Base-by-base conservation (phyloP, 1,140 invertebrate species). In the Plectrocnemia conspersa region DNA sequence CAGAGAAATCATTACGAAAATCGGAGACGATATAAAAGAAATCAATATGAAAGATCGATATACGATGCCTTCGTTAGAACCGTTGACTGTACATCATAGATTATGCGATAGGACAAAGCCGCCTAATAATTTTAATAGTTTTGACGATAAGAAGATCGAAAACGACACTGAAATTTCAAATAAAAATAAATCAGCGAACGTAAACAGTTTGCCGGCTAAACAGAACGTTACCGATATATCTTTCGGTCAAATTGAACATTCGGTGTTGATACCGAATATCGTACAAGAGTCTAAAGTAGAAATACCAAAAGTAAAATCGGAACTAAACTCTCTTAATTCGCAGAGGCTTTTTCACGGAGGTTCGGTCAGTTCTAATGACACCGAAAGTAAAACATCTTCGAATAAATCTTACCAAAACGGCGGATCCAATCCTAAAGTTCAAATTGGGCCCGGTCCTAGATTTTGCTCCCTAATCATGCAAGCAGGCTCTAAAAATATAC, bases 401-500 rank as follows among this genome's bases (percentile, higher is more conserved):
- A 58, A 52, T 19, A 57, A 55, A 47, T 61, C 59, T 5, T 56
- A 33, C 42, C 52, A 61, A n/a, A 56, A 61, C 16, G 42, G 52
- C 40, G 53, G 58, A 19, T 61, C 58, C 9, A 55, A 54, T 54
- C 22, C 68, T 21, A 74, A 71, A 32, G 71, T 68, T 35, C 71
- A 72, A 62, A 72, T 76, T 0, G 74, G 73, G 21, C 73, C 72
- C 6, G 83, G 83, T 6, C 83, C 86, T 0, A 75, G 85, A 52
- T 82, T 84, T 57, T 88, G 85, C 63, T 82, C 86, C 6, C 76
- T 88, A 58, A 72, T 83, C 21, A 75, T 88, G 47, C 85, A 85
- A 59, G 78, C 78, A 1, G 84, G 84, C 0, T 85, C 85, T 4
- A 88, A 84, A 63, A 89, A 89, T 65, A 87, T 89, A 61, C 67